Conservation (phyloP, 2,888 invertebrate species). For the Lasioglossum marginatum region DNA sequence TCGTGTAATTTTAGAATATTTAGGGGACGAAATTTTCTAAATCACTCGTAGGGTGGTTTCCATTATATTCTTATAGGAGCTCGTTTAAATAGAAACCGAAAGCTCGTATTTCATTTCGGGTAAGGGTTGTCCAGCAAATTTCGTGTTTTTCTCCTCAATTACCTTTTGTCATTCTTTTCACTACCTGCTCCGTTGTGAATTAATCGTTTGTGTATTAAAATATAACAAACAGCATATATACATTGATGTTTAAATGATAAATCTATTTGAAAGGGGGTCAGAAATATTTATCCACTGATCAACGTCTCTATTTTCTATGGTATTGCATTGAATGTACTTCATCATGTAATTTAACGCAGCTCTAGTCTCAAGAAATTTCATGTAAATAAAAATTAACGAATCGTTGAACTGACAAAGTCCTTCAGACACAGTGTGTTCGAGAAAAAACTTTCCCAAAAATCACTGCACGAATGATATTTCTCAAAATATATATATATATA, state of each 20-base stretch:
- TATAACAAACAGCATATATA: background rate
- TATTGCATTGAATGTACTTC: constrained; percentile 18
- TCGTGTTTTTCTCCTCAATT: constrained; percentile 20
- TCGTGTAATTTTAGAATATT: constrained; percentile 74
- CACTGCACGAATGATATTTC: background rate
- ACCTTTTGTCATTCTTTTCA: constrained; percentile 5
- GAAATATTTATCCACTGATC: background rate
- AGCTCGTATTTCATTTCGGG: constrained; percentile 36
- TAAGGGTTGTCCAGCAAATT: constrained; percentile 41
- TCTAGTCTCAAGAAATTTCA: background rate
- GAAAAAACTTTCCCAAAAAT: background rate
- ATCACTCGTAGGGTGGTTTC: constrained; percentile 42
- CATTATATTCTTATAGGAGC: constrained; percentile 5
- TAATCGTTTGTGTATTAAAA: constrained; percentile 2
- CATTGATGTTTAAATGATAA: background rate
- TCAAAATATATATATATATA: constrained; percentile 19
- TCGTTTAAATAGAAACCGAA: constrained; percentile 30
- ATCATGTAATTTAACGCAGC: constrained; percentile 7
- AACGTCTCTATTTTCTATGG: background rate
- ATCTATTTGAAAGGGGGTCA: background rate
- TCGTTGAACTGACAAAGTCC: background rate
- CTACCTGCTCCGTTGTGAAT: background rate
- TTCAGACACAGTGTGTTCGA: background rate
- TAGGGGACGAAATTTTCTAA: constrained; percentile 46
- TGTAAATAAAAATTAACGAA: background rate